phyloP scores from a whole-genome alignment of 2,113 vertebrate genomes.

The Chloropsis cyanopogon region DNA sequence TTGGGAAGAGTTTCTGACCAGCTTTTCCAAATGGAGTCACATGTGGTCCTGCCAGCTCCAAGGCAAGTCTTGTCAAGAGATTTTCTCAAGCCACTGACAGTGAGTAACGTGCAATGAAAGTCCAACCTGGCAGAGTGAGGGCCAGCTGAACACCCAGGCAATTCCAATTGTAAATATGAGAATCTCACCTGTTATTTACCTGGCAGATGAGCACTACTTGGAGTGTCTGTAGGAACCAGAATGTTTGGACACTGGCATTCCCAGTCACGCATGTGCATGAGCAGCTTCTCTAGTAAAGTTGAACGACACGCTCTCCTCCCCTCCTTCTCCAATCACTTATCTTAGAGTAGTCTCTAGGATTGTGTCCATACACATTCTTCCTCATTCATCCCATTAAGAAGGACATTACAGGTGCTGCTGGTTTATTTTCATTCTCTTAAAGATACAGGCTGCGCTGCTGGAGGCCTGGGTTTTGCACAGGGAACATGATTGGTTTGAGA shows the following conservation, averaged over 20 bases:
- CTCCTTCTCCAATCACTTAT: not conserved
- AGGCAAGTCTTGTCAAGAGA: not conserved
- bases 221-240: not conserved
- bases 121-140: not conserved
- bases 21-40: conserved; percentile 10
- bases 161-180: not conserved
- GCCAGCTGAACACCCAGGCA: not conserved
- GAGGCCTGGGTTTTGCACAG: not conserved
- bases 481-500: not conserved
- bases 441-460: not conserved
- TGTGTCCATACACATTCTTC: not conserved
- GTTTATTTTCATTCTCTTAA: not conserved
- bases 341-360: not conserved
- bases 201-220: not conserved
- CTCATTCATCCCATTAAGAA: not conserved
- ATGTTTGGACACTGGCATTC: not conserved
- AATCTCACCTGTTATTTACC: not conserved
- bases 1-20: not conserved
- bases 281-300: not conserved
- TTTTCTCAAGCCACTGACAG: rapidly evolving
- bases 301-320: not conserved
- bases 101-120: not conserved
- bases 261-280: not conserved
- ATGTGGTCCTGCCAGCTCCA: not conserved
- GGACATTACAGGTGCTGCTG: not conserved